Conservation (phyloP, 2,888 invertebrate genomes). For the Anoplius nigerrimus region DNA sequence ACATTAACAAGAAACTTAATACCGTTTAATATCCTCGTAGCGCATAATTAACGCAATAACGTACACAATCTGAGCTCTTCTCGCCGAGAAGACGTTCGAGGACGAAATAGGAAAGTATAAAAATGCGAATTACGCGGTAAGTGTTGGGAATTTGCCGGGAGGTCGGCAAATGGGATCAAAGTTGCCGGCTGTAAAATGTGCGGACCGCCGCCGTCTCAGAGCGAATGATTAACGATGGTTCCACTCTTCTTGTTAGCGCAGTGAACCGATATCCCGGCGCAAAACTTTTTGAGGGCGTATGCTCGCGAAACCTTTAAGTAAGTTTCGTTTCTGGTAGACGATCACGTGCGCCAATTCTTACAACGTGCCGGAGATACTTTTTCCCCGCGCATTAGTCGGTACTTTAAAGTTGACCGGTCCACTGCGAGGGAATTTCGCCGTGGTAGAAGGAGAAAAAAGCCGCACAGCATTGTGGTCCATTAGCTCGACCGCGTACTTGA, state of each 20-base stretch:
- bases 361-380: conserved; percentile 44
- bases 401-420: conserved; percentile 26
- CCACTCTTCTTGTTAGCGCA: conserved; percentile 32
- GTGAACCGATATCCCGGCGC: conserved; percentile 30
- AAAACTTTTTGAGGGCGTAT: conserved; percentile 42
- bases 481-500: too few species aligned
- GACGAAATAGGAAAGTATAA: too few species aligned
- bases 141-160: too few species aligned
- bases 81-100: too few species aligned
- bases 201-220: background rate
- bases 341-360: conserved; percentile 45
- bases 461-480: too few species aligned
- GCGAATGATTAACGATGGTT: conserved; percentile 49
- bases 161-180: background rate
- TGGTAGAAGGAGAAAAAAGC: too few species aligned
- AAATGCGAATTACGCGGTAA: too few species aligned
- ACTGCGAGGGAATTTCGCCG: conserved; percentile 16
- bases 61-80: too few species aligned
- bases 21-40: too few species aligned
- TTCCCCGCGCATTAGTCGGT: conserved; percentile 21
- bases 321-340: conserved; percentile 48
- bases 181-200: background rate
- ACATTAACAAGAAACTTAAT: too few species aligned
- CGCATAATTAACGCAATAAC: too few species aligned
- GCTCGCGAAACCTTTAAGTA: conserved; percentile 28